A percentile compares a stretch with the other conserved stretches of the same genome.
Evolutionary conservation across 2,888 invertebrate species (phyloP).

Genomic region (Helleia helle): DNA sequence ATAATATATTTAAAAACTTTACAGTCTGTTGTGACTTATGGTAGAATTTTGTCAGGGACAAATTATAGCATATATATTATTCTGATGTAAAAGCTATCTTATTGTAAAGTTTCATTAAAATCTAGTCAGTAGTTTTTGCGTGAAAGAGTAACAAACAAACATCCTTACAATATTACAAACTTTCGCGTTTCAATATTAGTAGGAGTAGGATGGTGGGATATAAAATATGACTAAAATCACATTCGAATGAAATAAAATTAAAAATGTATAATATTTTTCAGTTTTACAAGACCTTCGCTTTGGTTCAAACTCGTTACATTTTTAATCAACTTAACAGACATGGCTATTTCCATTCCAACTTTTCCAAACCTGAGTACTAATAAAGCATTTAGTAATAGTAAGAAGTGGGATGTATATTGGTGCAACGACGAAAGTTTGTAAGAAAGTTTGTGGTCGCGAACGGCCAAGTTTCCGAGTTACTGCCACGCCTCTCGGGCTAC

Average conservation of each 20-base stretch:
- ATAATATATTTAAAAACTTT: too few species aligned
- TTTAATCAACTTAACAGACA: constrained; percentile 10
- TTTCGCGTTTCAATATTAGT: too few species aligned
- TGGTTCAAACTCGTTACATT: constrained; percentile 9
- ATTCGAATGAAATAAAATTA: background rate
- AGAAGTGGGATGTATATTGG: constrained; percentile 10
- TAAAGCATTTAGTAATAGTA: constrained; percentile 17
- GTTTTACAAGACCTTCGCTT: too few species aligned
- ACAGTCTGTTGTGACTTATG: too few species aligned
- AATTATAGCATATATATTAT: too few species aligned
- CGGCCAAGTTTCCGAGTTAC: constrained; percentile 43
- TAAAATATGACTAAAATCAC: background rate
- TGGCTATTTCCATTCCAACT: constrained; percentile 12
- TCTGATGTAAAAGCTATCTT: too few species aligned
- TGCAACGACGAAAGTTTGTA: constrained; percentile 7
- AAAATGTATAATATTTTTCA: background rate
- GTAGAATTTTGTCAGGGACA: too few species aligned
- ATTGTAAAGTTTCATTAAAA: too few species aligned
- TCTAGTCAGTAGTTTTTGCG: too few species aligned
- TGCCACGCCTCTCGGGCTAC: constrained; percentile 31
- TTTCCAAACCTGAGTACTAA: constrained; percentile 13
- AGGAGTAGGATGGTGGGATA: too few species aligned
- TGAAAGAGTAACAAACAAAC: too few species aligned
- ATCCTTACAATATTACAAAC: too few species aligned
- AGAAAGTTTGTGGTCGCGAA: constrained; percentile 20